A percentile compares a stretch with the other conserved stretches of the same genome.
Conservation (phyloP, 2,113 vertebrate genomes). For the Aspidoscelis tigris region DNA sequence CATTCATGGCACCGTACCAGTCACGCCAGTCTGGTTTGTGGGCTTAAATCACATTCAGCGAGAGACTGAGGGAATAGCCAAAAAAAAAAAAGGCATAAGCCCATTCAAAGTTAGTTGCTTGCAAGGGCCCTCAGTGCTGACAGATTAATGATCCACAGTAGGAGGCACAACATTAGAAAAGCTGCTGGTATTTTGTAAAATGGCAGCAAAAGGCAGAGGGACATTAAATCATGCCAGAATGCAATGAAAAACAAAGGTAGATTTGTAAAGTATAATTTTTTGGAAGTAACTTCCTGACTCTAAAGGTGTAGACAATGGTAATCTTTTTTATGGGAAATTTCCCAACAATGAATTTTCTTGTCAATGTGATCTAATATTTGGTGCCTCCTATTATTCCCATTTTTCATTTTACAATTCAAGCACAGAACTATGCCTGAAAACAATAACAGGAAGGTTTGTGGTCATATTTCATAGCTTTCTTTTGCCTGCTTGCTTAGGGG, state of each 20-base stretch:
- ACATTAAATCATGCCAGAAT: slow-evolving; percentile 35
- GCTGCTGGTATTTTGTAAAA: slow-evolving; percentile 38
- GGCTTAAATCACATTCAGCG: slow-evolving; percentile 13
- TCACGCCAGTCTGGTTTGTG: neutral
- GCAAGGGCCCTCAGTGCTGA: neutral
- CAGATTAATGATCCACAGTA: slow-evolving; percentile 22
- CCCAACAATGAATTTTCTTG: slow-evolving; percentile 61
- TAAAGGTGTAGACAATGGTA: slow-evolving; percentile 29
- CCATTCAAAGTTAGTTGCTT: slow-evolving; percentile 29
- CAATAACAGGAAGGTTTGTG: slow-evolving; percentile 45
- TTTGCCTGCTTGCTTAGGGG: slow-evolving; percentile 20
- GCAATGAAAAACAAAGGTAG: slow-evolving; percentile 46
- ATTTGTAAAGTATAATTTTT: slow-evolving; percentile 55
- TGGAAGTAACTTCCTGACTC: slow-evolving; percentile 50
- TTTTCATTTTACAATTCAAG: slow-evolving; percentile 55
- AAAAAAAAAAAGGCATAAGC: slow-evolving; percentile 20
- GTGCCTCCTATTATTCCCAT: slow-evolving; percentile 53
- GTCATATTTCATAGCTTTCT: slow-evolving; percentile 47
- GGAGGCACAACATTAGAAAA: slow-evolving; percentile 20
- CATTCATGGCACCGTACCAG: fast-evolving
- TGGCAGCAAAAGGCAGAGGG: slow-evolving; percentile 8
- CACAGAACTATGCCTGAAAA: slow-evolving; percentile 33
- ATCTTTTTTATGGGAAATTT: slow-evolving; percentile 51
- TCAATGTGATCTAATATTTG: slow-evolving; percentile 49
- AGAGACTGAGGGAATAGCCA: slow-evolving; percentile 18